phyloP scores from a whole-genome alignment of 2,113 vertebrate species.

The Equus przewalskii region DNA sequence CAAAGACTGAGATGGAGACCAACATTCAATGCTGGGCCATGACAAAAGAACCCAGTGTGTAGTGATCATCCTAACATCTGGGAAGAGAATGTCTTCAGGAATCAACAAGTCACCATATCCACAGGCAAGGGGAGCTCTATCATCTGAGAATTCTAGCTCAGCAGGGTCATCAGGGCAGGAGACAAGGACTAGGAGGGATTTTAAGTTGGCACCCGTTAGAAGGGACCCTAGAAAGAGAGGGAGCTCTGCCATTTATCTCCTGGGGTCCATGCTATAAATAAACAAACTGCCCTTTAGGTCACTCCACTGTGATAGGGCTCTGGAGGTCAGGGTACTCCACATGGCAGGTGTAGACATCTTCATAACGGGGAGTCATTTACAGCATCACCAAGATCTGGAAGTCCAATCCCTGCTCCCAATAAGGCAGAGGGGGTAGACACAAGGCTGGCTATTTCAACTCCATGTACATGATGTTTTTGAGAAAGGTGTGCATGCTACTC shows the following conservation, averaged over 20 bases:
- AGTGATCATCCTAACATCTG: rapidly evolving
- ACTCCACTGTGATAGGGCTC: rapidly evolving
- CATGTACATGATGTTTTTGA: rapidly evolving
- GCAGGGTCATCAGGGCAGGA: not conserved
- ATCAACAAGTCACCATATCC: too few species aligned
- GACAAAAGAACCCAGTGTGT: not conserved
- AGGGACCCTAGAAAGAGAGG: not conserved
- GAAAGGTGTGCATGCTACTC: not conserved
- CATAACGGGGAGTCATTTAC: rapidly evolving
- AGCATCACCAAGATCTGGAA: too few species aligned
- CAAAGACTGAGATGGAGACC: not conserved
- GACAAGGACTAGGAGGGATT: rapidly evolving
- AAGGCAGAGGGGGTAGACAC: rapidly evolving
- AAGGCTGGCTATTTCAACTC: too few species aligned
- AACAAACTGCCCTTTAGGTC: not conserved
- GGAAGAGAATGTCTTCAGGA: not conserved
- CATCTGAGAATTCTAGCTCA: not conserved
- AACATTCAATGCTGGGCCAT: not conserved
- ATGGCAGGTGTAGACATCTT: rapidly evolving
- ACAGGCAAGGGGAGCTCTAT: not conserved
- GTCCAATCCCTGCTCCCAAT: not conserved
- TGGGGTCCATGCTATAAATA: not conserved
- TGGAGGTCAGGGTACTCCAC: not conserved
- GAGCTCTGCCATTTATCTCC: not conserved
- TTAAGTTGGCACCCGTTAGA: rapidly evolving